Percentiles rank a stretch among this genome's conserved stretches.
These are phyloP conservation scores for Dromiciops gliroides DNA, from an alignment of 2,113 vertebrate species.

Conservation along the genomic window DNA sequence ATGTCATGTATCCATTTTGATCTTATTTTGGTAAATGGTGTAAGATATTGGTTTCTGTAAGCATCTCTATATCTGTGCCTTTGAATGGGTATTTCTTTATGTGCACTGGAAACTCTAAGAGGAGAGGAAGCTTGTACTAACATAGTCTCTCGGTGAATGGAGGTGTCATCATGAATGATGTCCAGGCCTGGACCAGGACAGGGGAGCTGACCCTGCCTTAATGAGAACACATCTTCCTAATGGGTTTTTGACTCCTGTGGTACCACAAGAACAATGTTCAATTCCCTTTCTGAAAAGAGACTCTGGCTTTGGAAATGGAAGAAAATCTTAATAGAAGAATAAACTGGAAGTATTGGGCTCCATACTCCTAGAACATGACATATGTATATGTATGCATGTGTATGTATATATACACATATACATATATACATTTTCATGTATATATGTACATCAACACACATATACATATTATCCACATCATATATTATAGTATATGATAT, in stretches of 20 bases:
- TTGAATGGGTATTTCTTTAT: neutral
- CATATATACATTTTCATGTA: too few species aligned
- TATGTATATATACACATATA: too few species aligned
- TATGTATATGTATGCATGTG: neutral
- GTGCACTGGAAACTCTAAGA: neutral
- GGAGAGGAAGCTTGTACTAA: neutral
- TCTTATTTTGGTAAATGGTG: too few species aligned
- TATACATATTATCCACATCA: too few species aligned
- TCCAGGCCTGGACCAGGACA: neutral
- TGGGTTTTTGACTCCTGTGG: neutral
- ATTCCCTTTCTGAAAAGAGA: neutral
- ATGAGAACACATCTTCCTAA: neutral
- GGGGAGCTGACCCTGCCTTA: neutral
- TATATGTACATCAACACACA: too few species aligned
- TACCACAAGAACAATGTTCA: neutral
- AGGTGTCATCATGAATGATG: too few species aligned
- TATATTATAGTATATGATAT: too few species aligned
- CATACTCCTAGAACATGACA: neutral
- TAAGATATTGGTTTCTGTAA: too few species aligned
- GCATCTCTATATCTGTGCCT: neutral
- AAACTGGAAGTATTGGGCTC: neutral
- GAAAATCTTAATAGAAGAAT: neutral
- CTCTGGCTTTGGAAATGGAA: neutral
- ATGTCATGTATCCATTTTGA: too few species aligned
- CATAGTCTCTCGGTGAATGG: neutral